phyloP scores from a whole-genome alignment of 2,888 invertebrate genomes.

The Sphaerophoria rueppellii region DNA sequence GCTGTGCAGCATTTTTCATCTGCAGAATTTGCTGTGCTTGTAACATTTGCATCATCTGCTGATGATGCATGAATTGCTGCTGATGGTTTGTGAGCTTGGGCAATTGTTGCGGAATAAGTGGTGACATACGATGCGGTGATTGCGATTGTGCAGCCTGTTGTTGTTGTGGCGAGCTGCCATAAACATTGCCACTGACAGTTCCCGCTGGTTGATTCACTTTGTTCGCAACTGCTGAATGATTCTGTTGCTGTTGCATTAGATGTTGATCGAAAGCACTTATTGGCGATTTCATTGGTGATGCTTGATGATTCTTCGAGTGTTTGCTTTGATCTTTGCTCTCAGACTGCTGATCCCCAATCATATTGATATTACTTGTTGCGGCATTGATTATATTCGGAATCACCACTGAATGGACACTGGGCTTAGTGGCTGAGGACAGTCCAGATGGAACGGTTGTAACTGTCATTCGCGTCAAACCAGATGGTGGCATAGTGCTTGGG shows the following conservation, averaged over 20 bases:
- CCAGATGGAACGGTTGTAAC: slow-evolving; percentile 60
- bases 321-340: slow-evolving; percentile 53
- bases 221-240: slow-evolving; percentile 79
- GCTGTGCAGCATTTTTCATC: slow-evolving; percentile 71
- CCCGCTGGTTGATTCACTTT: slow-evolving; percentile 75
- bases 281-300: slow-evolving; percentile 45
- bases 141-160: slow-evolving; percentile 77
- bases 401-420: slow-evolving; percentile 53
- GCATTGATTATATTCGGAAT: slow-evolving; percentile 46
- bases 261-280: slow-evolving; percentile 45
- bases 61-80: slow-evolving; percentile 75
- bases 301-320: slow-evolving; percentile 46
- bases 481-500: slow-evolving; percentile 21
- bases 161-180: slow-evolving; percentile 77
- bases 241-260: slow-evolving; percentile 74
- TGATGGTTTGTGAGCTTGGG: slow-evolving; percentile 76
- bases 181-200: slow-evolving; percentile 52
- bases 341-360: slow-evolving; percentile 33
- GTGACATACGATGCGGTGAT: slow-evolving; percentile 76
- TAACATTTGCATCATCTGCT: slow-evolving; percentile 74
- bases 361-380: slow-evolving; percentile 43
- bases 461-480: slow-evolving; percentile 57
- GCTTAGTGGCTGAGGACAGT: slow-evolving; percentile 48
- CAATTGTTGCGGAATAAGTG: slow-evolving; percentile 78
- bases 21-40: slow-evolving; percentile 62